These are phyloP conservation scores for Leptobrachium leishanense DNA, from an alignment of 2,113 vertebrate genomes.

Conservation along the genomic window DNA sequence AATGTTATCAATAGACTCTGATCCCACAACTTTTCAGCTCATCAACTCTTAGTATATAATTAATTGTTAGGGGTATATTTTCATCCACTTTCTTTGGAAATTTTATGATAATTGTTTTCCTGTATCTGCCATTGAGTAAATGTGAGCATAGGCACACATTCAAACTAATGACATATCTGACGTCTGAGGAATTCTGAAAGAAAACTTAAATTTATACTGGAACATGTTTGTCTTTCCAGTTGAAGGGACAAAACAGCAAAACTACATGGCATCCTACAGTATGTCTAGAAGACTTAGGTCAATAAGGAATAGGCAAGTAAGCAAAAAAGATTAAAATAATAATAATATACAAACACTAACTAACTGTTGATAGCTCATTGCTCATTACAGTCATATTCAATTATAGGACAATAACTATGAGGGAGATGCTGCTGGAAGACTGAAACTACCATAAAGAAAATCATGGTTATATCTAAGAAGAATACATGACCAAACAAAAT, in stretches of 20 bases:
- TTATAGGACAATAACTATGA: background rate
- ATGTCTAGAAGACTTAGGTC: background rate
- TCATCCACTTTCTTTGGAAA: background rate
- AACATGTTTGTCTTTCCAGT: background rate
- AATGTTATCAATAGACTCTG: conserved; percentile 45
- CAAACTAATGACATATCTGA: background rate
- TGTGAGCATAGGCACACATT: conserved; percentile 1
- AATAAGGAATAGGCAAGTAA: background rate
- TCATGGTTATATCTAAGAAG: background rate
- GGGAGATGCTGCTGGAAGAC: background rate
- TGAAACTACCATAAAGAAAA: background rate
- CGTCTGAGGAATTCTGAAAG: background rate
- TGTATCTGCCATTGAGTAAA: conserved; percentile 22
- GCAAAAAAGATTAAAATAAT: background rate
- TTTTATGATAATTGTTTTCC: conserved; percentile 11
- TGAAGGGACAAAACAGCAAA: background rate
- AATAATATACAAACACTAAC: background rate
- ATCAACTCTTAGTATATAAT: conserved; percentile 44
- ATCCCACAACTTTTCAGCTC: conserved; percentile 42
- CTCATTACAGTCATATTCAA: background rate
- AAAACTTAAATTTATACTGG: background rate
- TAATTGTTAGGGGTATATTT: conserved; percentile 40
- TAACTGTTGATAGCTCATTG: background rate
- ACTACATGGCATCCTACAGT: background rate
- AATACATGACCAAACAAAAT: background rate